Conservation (phyloP, 2,797 vertebrate species). For the Hypotaenidia philippensis region DNA sequence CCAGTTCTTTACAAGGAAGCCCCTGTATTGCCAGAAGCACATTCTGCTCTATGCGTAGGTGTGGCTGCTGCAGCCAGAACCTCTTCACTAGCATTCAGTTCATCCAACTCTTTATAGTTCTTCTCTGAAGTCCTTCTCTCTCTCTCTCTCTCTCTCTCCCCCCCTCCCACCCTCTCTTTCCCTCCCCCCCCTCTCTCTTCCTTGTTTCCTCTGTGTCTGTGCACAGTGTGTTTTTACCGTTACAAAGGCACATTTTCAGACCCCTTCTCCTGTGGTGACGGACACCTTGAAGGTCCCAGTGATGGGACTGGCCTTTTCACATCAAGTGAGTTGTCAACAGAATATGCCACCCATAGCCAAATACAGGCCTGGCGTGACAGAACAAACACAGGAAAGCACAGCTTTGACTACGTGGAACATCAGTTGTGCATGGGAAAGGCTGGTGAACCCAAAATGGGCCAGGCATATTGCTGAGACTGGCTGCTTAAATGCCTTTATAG, state of each 20-base stretch:
- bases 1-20: not conserved
- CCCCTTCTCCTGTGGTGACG: slow-evolving; percentile 91
- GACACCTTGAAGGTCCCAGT: slow-evolving; percentile 95
- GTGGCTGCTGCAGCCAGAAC: slow-evolving; percentile 32
- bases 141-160: slow-evolving; percentile 31
- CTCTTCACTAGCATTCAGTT: slow-evolving; percentile 50
- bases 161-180: not conserved
- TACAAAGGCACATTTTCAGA: slow-evolving; percentile 96
- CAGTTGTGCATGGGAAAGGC: not conserved
- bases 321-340: slow-evolving; percentile 88
- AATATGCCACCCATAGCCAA: slow-evolving; percentile 23
- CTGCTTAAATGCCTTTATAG: not conserved
- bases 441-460: not conserved
- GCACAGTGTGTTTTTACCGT: slow-evolving; percentile 95
- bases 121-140: slow-evolving; percentile 79
- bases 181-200: slow-evolving; percentile 48
- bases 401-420: not conserved
- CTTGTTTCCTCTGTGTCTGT: slow-evolving; percentile 73
- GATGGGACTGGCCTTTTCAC: slow-evolving; percentile 93
- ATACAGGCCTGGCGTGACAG: not conserved
- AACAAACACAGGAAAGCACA: not conserved
- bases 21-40: not conserved
- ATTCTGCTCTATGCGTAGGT: not conserved
- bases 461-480: not conserved
- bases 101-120: slow-evolving; percentile 67